These are phyloP conservation scores for Hippocampus mohnikei DNA, from an alignment of 2,113 vertebrate genomes.

Conservation along the genomic window DNA sequence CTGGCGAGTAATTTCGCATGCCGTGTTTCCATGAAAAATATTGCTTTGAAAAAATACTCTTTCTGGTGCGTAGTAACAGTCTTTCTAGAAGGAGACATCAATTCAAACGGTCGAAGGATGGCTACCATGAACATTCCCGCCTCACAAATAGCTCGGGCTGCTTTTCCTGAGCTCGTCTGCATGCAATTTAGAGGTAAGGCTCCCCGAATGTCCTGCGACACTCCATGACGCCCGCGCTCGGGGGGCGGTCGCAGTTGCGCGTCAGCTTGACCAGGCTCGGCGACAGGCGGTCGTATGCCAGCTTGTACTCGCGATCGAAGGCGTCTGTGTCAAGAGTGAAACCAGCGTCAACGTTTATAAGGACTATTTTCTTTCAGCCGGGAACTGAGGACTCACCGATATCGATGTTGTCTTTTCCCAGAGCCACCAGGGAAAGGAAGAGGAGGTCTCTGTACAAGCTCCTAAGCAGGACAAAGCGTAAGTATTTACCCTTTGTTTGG, in stretches of 20 bases:
- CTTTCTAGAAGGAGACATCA: neutral
- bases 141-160: conserved; percentile 27
- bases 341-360: too few species aligned
- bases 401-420: conserved; percentile 96
- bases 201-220: conserved; percentile 92
- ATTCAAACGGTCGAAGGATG: neutral
- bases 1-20: conserved; percentile 44
- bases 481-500: neutral
- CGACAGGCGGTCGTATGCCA: conserved; percentile 88
- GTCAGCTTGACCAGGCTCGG: conserved; percentile 89
- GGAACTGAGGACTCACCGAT: conserved; percentile 77
- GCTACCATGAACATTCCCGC: neutral
- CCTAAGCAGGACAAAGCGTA: conserved; percentile 65
- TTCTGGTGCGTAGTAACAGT: conserved; percentile 36
- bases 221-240: conserved; percentile 91
- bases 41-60: conserved; percentile 41
- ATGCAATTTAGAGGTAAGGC: conserved; percentile 81
- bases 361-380: neutral
- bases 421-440: conserved; percentile 92
- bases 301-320: conserved; percentile 96
- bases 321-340: conserved; percentile 72
- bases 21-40: conserved; percentile 42
- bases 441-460: conserved; percentile 96
- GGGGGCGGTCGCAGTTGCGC: conserved; percentile 92
- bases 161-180: conserved; percentile 55